Percentiles rank a stretch among this genome's conserved stretches.
Conservation (phyloP, 2,888 invertebrate genomes). For the Andrena camellia region DNA sequence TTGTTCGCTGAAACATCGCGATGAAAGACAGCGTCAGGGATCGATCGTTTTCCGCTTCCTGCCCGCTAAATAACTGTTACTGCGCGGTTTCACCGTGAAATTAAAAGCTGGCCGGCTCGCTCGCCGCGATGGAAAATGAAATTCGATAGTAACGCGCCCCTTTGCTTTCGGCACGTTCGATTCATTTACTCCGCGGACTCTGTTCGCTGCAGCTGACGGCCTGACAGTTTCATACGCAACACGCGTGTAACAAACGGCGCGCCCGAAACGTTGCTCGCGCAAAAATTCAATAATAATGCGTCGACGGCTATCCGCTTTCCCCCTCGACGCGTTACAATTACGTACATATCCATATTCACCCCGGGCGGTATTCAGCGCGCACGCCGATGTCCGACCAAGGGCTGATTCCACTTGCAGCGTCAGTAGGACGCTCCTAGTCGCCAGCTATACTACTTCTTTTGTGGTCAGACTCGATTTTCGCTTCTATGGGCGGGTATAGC, state of each 20-base stretch:
- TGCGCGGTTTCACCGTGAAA: not conserved
- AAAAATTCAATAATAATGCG: constrained; percentile 33
- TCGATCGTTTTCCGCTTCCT: not conserved
- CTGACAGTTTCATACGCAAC: constrained; percentile 35
- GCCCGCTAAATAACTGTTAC: not conserved
- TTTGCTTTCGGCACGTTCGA: constrained; percentile 22
- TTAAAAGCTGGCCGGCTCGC: not conserved
- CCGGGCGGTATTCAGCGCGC: not conserved
- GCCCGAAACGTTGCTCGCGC: not conserved
- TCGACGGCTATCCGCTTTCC: not conserved
- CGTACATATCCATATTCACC: not conserved
- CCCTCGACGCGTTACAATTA: not conserved
- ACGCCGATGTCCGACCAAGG: not conserved
- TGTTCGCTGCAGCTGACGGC: constrained; percentile 34
- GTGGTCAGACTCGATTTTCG: not conserved
- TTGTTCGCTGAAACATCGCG: not conserved
- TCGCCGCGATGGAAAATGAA: not conserved
- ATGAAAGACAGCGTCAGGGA: not conserved
- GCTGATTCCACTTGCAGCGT: constrained; percentile 3
- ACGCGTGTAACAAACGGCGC: not conserved
- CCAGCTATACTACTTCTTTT: not conserved
- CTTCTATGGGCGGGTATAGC: not conserved
- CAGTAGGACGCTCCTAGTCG: too few relatives aligned
- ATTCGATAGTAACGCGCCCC: constrained; percentile 11
- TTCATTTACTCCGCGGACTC: constrained; percentile 37